These are phyloP conservation scores for Misgurnus mizolepis DNA, from an alignment of 2,113 vertebrate species.

Conservation along the genomic window DNA sequence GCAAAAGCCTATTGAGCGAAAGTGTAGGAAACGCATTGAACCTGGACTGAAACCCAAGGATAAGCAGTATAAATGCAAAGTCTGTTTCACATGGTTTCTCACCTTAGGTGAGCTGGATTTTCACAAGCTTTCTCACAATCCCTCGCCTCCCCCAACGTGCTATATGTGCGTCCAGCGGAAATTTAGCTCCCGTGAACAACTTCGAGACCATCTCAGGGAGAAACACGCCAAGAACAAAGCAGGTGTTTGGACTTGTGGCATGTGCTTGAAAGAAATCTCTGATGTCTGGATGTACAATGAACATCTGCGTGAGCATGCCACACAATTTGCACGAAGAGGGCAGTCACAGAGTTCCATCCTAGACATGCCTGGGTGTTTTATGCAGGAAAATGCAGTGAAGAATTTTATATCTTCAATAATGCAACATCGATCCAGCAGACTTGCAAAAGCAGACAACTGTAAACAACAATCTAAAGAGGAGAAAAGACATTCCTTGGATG, in stretches of 20 bases:
- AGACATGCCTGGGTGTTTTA: constrained; percentile 78
- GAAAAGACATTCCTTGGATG: constrained; percentile 62
- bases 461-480: constrained; percentile 64
- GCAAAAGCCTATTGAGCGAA: constrained; percentile 68
- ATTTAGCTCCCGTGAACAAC: constrained; percentile 92
- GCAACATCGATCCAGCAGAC: constrained; percentile 77
- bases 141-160: constrained; percentile 93
- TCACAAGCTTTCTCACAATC: constrained; percentile 92
- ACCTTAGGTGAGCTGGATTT: constrained; percentile 91
- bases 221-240: constrained; percentile 90
- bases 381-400: constrained; percentile 80
- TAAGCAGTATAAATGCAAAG: constrained; percentile 93
- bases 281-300: constrained; percentile 99
- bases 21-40: constrained; percentile 70
- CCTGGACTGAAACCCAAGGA: constrained; percentile 78
- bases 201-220: constrained; percentile 90
- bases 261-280: constrained; percentile 94
- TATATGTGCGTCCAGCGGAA: constrained; percentile 98
- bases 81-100: constrained; percentile 94
- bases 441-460: constrained; percentile 64
- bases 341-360: constrained; percentile 82
- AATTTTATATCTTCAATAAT: constrained; percentile 85
- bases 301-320: constrained; percentile 92
- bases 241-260: constrained; percentile 93
- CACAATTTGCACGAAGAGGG: constrained; percentile 89